Evolutionary conservation across 53 echinoderm and acorn worm species (phyloP).

Genomic region (Glandiceps talaboti): DNA sequence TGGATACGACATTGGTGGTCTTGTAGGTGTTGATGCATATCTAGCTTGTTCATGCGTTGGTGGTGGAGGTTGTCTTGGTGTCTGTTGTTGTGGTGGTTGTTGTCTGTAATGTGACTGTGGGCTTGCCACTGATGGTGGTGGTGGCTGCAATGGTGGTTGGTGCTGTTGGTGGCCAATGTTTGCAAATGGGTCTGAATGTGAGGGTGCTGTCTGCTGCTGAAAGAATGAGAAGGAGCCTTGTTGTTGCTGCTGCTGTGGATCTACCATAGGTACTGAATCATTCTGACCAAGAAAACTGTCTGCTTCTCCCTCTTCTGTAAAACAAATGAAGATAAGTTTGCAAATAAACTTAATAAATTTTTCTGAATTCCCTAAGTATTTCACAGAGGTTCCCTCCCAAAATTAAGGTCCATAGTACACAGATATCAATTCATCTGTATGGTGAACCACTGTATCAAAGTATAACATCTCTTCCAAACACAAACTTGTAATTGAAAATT

Average conservation of each 20-base stretch:
- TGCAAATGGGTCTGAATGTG: constrained; percentile 56
- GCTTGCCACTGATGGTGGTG: not conserved
- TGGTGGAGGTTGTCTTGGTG: constrained; percentile 14
- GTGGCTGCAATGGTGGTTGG: constrained; percentile 1
- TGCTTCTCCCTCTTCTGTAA: constrained; percentile 72
- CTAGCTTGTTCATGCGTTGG: not conserved
- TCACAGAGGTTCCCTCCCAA: no score
- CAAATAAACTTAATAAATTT: not conserved
- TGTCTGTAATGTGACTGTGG: not conserved
- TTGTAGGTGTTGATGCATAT: constrained; percentile 16
- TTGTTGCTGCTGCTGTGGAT: constrained; percentile 15
- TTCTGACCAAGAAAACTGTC: constrained; percentile 86
- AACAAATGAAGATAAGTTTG: no score
- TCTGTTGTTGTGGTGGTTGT: constrained; percentile 14
- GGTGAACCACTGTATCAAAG: no score
- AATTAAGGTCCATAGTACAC: no score
- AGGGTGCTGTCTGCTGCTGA: constrained; percentile 21
- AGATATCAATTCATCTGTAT: no score
- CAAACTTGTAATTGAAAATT: no score
- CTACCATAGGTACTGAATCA: constrained; percentile 21
- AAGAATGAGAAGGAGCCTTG: constrained; percentile 28
- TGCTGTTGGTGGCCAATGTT: constrained; percentile 30
- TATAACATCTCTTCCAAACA: no score
- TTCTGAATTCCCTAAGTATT: no score
- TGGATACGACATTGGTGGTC: not conserved